These are phyloP conservation scores for Psittacara wagleri DNA, from an alignment of 2,113 vertebrate species.

Conservation along the genomic window DNA sequence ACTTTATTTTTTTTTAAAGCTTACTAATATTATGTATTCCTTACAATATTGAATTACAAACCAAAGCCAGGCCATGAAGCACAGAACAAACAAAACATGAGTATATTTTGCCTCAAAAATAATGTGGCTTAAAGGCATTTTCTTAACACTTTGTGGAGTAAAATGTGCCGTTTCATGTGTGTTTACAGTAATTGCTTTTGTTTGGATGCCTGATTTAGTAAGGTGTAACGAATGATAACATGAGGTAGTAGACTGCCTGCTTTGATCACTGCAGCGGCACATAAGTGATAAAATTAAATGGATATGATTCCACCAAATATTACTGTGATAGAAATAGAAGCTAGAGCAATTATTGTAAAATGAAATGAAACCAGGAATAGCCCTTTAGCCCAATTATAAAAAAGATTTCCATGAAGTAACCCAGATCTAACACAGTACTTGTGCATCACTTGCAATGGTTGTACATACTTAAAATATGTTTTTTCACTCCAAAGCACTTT, in stretches of 20 bases:
- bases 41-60: neutral
- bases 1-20: neutral
- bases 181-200: neutral
- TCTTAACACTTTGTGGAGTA: neutral
- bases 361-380: neutral
- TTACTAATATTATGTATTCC: neutral
- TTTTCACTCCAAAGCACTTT: neutral
- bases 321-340: neutral
- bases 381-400: neutral
- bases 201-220: neutral
- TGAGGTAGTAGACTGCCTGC: neutral
- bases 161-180: neutral
- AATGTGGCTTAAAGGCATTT: neutral
- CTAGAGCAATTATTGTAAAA: neutral
- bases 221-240: neutral
- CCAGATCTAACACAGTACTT: neutral
- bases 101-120: neutral
- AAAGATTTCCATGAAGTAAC: neutral
- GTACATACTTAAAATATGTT: neutral
- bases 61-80: neutral
- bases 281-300: conserved; percentile 26
- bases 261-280: conserved; percentile 5
- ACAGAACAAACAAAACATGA: neutral
- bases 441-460: neutral
- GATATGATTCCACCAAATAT: neutral